Evolutionary conservation across 2,113 vertebrate genomes (phyloP).

Genomic region (Leiothrix lutea): DNA sequence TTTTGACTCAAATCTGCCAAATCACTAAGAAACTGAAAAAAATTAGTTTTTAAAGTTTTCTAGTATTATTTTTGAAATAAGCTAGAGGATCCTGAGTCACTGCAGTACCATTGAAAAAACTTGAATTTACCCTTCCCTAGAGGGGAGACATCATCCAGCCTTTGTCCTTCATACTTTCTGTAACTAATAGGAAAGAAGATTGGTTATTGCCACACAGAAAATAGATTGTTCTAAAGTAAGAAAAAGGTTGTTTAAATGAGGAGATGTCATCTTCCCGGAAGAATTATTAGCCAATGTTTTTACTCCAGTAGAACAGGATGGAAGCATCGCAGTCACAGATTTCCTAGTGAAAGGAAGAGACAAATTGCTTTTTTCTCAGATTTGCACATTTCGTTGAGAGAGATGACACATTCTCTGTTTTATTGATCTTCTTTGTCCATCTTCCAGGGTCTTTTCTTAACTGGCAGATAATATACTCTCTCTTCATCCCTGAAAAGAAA

Average conservation of each 20-base stretch:
- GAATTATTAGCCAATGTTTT: background rate
- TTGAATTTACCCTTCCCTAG: background rate
- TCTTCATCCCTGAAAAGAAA: background rate
- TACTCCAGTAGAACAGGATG: background rate
- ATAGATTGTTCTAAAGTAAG: background rate
- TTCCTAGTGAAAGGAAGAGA: background rate
- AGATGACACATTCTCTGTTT: background rate
- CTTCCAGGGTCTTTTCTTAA: background rate
- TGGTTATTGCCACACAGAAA: background rate
- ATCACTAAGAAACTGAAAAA: background rate
- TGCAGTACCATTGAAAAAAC: background rate
- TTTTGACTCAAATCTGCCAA: background rate
- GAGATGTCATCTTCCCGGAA: background rate
- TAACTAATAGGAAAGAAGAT: background rate
- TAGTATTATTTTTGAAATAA: background rate
- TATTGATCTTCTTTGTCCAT: background rate
- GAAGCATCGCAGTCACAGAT: background rate
- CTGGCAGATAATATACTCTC: background rate
- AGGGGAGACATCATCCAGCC: background rate
- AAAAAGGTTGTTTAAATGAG: background rate
- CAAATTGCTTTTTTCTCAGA: background rate
- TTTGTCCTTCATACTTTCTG: background rate
- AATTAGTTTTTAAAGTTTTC: background rate
- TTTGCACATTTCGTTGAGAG: background rate
- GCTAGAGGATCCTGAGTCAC: background rate